These are phyloP conservation scores for Acrossocheilus fasciatus DNA, from an alignment of 2,797 vertebrate species.

Conservation along the genomic window DNA sequence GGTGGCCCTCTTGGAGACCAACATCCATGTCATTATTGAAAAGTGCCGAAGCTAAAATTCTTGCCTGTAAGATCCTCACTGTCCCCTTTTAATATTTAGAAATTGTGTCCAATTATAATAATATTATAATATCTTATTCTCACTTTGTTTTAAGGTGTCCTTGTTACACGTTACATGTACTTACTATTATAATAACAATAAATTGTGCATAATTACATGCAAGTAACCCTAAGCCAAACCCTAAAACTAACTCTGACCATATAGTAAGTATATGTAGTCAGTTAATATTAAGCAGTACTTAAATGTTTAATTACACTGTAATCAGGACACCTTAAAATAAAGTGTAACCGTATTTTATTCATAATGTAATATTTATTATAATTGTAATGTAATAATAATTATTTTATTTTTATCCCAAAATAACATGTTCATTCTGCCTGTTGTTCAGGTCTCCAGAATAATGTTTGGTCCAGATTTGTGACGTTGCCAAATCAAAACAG, in stretches of 20 bases:
- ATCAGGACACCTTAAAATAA: too few species aligned
- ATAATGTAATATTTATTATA: background rate
- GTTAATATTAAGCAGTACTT: too few species aligned
- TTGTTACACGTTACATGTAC: background rate
- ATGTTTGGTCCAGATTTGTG: conserved; percentile 87
- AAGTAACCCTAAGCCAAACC: too few species aligned
- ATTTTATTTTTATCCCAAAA: too few species aligned
- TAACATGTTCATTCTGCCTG: background rate
- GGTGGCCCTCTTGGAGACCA: conserved; percentile 91
- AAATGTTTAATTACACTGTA: too few species aligned
- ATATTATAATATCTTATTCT: background rate
- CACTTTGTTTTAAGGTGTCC: background rate
- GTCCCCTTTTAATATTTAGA: background rate
- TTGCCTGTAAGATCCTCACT: conserved; percentile 81
- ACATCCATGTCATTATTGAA: conserved; percentile 93
- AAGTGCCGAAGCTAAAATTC: conserved; percentile 90
- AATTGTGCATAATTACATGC: background rate
- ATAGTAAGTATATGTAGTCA: too few species aligned
- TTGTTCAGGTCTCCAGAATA: conserved; percentile 86
- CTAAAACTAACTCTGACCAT: too few species aligned
- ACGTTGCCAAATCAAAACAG: conserved; percentile 85
- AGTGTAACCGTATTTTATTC: too few species aligned
- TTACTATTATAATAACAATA: background rate
- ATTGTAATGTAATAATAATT: background rate
- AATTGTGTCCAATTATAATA: background rate